Base-by-base conservation (phyloP, 2,113 vertebrate genomes). In the Amazona vittata region DNA sequence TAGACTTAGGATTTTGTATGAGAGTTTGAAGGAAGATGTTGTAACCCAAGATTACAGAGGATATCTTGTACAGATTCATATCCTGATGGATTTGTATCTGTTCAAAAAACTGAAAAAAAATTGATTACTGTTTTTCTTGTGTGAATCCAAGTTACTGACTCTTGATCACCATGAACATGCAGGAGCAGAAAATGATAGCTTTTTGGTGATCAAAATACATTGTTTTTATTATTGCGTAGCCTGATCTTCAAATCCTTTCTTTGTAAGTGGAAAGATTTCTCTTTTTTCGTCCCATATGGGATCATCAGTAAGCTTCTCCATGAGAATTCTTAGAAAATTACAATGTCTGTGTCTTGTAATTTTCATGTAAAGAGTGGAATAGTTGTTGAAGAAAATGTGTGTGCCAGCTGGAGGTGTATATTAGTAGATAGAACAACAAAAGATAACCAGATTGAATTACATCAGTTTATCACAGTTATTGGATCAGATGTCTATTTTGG, bases 241-340 rank as follows among this genome's bases (percentile, higher is more conserved):
- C 35, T 37, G 26, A 46, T 65, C 26, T 94, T 84, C 24, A 86
- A 55, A 73, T 80, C 5, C 24, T 78, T 91, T 77, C 22, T 68
- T 16, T 60, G 15, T 5, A 80, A 43, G 10, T 31, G 14, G 11
- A 64, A n/a, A 90, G 4, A 76, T n/a, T 68, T 83, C 15, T 64
- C 9, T 33, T 26, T 6, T 18, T 3, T 1, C 8, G 5, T 39
- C 13, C 6, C 8, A 11, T 33, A 44, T 49, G 16, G 10, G 13
- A 17, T 86, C 65, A 44, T 35, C 28, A 26, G 29, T 24, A 86
- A 89, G 10, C 31, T 86, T 68, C 19, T 71, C 33, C 2, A 1
- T 29, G 39, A 83, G 17, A 8, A 24, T 86, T 14, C 22, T 74
- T 90, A 47, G 15, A 82, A 93, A 64, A 24, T 63, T 65, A 7